Percentiles rank a stretch among this genome's conserved stretches.
These are phyloP conservation scores for Eilema caniola DNA, from an alignment of 2,888 invertebrate species.

Conservation along the genomic window DNA sequence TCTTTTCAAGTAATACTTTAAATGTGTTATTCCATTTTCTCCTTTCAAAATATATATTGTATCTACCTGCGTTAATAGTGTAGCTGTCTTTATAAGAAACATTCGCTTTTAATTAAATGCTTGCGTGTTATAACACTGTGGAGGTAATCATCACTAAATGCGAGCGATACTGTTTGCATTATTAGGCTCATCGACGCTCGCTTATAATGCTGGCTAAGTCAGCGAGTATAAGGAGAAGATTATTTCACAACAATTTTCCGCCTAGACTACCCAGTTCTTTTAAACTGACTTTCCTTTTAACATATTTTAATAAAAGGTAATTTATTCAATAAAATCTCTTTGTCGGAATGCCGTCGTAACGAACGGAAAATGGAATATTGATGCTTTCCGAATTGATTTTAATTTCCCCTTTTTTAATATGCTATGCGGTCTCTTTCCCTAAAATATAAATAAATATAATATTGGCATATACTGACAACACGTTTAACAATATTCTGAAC, in stretches of 20 bases:
- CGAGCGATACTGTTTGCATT: slow-evolving; percentile 41
- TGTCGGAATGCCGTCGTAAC: slow-evolving; percentile 72
- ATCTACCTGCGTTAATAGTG: neutral
- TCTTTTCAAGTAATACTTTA: neutral
- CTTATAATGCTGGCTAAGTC: slow-evolving; percentile 27
- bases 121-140: slow-evolving; percentile 26
- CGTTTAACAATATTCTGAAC: slow-evolving; percentile 25
- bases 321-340: slow-evolving; percentile 84
- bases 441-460: slow-evolving; percentile 36
- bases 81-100: slow-evolving; percentile 3
- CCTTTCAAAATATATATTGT: neutral
- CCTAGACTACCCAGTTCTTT: slow-evolving; percentile 29
- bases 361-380: slow-evolving; percentile 79
- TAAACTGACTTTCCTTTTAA: slow-evolving; percentile 54
- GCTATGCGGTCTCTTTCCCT: slow-evolving; percentile 53
- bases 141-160: slow-evolving; percentile 38
- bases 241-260: slow-evolving; percentile 39
- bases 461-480: slow-evolving; percentile 14
- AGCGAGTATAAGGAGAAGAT: slow-evolving; percentile 29
- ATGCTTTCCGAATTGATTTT: slow-evolving; percentile 74
- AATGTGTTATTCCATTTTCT: neutral
- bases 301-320: slow-evolving; percentile 78
- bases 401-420: slow-evolving; percentile 64
- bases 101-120: slow-evolving; percentile 39
- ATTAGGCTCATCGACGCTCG: slow-evolving; percentile 35